Base-by-base conservation (phyloP, 2,797 vertebrate species). In the Trachurus trachurus region DNA sequence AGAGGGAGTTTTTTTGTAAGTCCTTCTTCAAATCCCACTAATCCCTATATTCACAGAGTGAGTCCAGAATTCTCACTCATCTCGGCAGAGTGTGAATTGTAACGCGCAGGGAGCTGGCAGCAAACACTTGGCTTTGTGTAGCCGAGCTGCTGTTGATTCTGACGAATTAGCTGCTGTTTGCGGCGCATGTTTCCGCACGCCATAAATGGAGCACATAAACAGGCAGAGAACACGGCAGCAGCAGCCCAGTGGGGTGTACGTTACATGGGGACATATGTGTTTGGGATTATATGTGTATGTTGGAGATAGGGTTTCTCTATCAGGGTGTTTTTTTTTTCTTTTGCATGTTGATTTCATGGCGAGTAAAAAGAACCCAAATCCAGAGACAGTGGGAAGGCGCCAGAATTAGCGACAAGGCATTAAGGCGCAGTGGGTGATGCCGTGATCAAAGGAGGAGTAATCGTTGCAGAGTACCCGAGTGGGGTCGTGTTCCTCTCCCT, bases 371-470 rank as follows among this genome's bases (percentile, higher is more conserved):
- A 59, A 65, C 49, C 58, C 76, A 84, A 87, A 86, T 86, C 74
- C 68, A 47, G 44, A 73, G 85, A 87, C 74, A 67, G 86, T 67
- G 78, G 84, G 85, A 79, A 85, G 79, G 81, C 22, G 59, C 78
- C 69, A 69, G 92, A 92, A 92, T 92, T 89, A 91, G 89, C 52
- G 59, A 76, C 70, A 45, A 76, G 63, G 79, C 86, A 91, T 91
- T 91, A 91, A 80, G 67, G 74, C 85, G 6, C 89, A 87, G 88
- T 60, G 60, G 88, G 83, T 40, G 78, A 60, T 64, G 71, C 68
- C 17, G 22, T 82, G 92, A 93, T 93, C 87, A 93, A 92, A 93
- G 91, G 76, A 64, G 81, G 75, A 87, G 81, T 83, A 89, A 92
- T 90, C 29, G 59, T 70, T 17, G 69, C 85, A 60, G 86, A 78